phyloP scores from a whole-genome alignment of 2,113 vertebrate genomes.

The Sapajus apella region DNA sequence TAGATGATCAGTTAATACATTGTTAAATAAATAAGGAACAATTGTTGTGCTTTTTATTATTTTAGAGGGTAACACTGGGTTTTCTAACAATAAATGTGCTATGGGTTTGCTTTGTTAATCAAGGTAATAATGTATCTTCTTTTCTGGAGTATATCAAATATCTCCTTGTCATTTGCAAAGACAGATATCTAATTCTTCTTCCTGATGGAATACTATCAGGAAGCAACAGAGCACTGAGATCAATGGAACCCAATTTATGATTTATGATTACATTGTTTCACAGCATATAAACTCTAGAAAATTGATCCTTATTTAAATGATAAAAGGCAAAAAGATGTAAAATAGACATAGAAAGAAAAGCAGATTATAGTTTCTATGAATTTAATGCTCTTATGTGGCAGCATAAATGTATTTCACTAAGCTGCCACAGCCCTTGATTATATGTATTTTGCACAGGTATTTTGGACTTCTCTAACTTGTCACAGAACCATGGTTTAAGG shows the following conservation, averaged over 20 bases:
- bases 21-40: not conserved
- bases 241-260: not conserved
- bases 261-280: not conserved
- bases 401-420: not conserved
- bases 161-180: not conserved
- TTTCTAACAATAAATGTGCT: not conserved
- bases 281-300: not conserved
- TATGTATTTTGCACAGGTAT: constrained; percentile 29
- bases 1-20: not conserved
- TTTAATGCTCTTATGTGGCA: constrained; percentile 45
- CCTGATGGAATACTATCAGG: not conserved
- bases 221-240: not conserved
- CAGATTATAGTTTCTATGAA: constrained; percentile 47
- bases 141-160: not conserved
- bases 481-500: not conserved
- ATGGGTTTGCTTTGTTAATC: not conserved
- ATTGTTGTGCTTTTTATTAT: not conserved
- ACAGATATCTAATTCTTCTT: not conserved
- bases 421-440: not conserved
- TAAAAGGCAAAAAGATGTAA: constrained; percentile 18
- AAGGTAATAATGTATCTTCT: not conserved
- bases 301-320: constrained; percentile 13
- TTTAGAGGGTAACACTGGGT: not conserved
- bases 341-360: not conserved
- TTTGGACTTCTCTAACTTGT: constrained; percentile 31